These are phyloP conservation scores for Pogonomyrmex barbatus DNA, from an alignment of 1,140 invertebrate genomes.

Conservation along the genomic window DNA sequence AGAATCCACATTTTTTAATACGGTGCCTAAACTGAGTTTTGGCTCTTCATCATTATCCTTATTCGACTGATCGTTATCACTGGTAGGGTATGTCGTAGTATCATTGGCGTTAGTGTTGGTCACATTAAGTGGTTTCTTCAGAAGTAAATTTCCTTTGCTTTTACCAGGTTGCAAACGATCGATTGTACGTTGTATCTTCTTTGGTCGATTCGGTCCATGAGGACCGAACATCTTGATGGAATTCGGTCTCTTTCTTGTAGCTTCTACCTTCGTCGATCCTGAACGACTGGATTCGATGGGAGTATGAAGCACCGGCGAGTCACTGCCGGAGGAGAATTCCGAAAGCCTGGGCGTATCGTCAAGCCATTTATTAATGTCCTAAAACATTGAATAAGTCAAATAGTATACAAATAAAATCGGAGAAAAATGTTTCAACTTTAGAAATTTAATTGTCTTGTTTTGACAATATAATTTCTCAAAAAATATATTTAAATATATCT, in stretches of 20 bases:
- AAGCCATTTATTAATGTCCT: constrained; percentile 95
- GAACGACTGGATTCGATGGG: constrained; percentile 75
- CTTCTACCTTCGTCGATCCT: constrained; percentile 73
- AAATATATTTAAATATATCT: not conserved
- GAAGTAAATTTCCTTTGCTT: constrained; percentile 93
- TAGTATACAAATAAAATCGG: constrained; percentile 6
- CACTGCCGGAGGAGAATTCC: constrained; percentile 90
- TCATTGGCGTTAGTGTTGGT: constrained; percentile 67
- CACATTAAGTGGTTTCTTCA: constrained; percentile 82
- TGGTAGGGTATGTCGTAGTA: constrained; percentile 43
- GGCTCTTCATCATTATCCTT: constrained; percentile 88
- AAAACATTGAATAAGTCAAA: not conserved
- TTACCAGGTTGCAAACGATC: constrained; percentile 93
- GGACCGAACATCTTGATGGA: constrained; percentile 81
- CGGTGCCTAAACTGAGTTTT: constrained; percentile 93
- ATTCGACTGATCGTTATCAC: constrained; percentile 72
- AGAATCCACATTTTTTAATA: constrained; percentile 88
- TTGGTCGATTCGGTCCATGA: constrained; percentile 87
- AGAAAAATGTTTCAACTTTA: not conserved
- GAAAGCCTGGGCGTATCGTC: constrained; percentile 92
- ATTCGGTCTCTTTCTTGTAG: constrained; percentile 79
- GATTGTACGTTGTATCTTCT: constrained; percentile 93
- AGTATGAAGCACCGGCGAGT: constrained; percentile 87
- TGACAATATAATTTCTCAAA: not conserved
- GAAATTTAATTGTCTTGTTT: not conserved